A percentile compares a stretch with the other conserved stretches of the same genome.
Conservation (phyloP, 2,797 vertebrate species). For the Gallinago solitaria region DNA sequence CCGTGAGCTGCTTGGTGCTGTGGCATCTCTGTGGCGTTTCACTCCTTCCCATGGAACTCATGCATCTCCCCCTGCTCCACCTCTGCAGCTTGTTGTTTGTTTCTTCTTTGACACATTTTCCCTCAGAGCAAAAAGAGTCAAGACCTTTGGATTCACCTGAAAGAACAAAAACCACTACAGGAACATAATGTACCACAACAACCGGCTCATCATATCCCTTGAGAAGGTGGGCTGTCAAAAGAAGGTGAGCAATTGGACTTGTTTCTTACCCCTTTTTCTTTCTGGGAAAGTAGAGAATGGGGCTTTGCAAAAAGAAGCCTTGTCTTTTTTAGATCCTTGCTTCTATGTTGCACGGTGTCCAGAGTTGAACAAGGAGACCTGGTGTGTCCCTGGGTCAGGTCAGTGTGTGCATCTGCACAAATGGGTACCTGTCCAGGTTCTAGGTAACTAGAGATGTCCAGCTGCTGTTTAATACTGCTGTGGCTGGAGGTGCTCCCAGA, state of each 20-base stretch:
- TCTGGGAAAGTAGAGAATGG: background rate
- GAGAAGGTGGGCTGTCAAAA: conserved; percentile 86
- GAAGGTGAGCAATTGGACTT: conserved; percentile 72
- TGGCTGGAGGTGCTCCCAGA: background rate
- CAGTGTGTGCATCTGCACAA: background rate
- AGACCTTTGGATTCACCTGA: conserved; percentile 82
- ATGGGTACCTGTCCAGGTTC: background rate
- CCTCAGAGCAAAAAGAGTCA: conserved; percentile 83
- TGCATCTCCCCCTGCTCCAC: background rate
- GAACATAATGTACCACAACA: conserved; percentile 88
- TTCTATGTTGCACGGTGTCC: background rate
- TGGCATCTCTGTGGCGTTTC: background rate
- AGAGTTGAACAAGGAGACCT: background rate
- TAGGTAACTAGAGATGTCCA: background rate
- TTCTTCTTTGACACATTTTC: conserved; percentile 53
- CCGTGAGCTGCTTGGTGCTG: background rate
- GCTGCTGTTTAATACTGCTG: background rate
- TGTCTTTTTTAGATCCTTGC: background rate
- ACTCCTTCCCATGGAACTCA: background rate
- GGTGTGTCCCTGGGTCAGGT: background rate
- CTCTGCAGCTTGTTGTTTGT: background rate
- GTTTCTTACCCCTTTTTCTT: background rate
- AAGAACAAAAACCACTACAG: conserved; percentile 81
- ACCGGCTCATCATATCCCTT: conserved; percentile 84
- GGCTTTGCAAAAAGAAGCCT: background rate